Conservation (phyloP, 37 sponge, comb jelly and placozoan species). For the Agelas oroides region DNA sequence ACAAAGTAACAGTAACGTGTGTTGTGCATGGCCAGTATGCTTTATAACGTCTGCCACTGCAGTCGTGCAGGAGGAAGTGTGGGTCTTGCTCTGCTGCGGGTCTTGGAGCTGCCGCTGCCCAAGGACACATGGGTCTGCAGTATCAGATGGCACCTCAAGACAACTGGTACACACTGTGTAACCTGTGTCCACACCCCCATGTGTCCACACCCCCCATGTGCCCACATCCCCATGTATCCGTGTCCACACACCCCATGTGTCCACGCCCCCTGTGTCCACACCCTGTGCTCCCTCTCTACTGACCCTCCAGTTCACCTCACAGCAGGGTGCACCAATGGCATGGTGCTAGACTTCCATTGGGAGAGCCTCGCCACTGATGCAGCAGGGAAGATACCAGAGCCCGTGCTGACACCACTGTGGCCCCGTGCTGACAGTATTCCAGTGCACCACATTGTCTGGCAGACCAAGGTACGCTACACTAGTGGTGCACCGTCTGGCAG, state of each 20-base stretch:
- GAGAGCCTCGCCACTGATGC: too few relatives aligned
- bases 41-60: not conserved
- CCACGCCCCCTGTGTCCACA: not conserved
- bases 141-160: not conserved
- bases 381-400: too few relatives aligned
- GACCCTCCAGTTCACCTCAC: too few relatives aligned
- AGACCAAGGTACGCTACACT: slow-evolving; percentile 15
- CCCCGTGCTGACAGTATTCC: slow-evolving; percentile 11
- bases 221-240: not conserved
- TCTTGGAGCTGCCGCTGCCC: not conserved
- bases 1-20: too few relatives aligned
- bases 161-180: too few relatives aligned
- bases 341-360: too few relatives aligned
- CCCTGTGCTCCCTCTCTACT: not conserved
- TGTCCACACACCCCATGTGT: not conserved
- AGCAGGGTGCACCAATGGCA: too few relatives aligned
- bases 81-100: not conserved
- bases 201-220: not conserved
- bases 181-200: not conserved
- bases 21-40: not conserved
- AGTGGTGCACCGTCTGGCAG: too few relatives aligned
- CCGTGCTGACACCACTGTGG: slow-evolving; percentile 7
- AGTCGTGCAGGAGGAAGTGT: too few relatives aligned
- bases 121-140: slow-evolving; percentile 4
- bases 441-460: slow-evolving; percentile 31